These are phyloP conservation scores for Brachypodius melanocephalos DNA, from an alignment of 2,113 vertebrate species.

Conservation along the genomic window DNA sequence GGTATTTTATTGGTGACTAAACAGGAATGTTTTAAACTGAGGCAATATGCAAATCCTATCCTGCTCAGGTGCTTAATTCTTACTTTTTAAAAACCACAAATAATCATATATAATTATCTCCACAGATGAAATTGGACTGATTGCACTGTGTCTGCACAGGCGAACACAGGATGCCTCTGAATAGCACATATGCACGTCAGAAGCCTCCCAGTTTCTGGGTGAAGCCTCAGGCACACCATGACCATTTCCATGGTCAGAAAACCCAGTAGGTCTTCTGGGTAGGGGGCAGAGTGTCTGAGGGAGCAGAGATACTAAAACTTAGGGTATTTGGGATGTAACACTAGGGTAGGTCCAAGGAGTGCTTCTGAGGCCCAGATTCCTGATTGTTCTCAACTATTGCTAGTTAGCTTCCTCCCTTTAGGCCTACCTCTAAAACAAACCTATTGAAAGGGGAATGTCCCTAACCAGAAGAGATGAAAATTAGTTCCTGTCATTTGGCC, in stretches of 20 bases:
- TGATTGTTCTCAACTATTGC: background rate
- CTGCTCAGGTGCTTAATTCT: background rate
- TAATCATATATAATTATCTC: background rate
- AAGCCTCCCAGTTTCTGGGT: background rate
- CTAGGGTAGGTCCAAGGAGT: background rate
- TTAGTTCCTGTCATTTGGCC: background rate
- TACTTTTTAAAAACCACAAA: background rate
- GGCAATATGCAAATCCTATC: background rate
- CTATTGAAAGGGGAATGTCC: background rate
- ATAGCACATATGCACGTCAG: background rate
- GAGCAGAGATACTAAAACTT: background rate
- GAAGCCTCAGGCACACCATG: rapidly evolving
- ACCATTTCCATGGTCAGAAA: background rate
- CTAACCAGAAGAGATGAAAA: background rate
- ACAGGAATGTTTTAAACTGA: background rate
- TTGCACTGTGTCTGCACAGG: background rate
- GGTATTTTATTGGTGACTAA: background rate
- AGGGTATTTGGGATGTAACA: rapidly evolving
- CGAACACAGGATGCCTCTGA: background rate
- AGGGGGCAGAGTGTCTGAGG: background rate
- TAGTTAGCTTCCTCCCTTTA: background rate
- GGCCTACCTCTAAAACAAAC: background rate
- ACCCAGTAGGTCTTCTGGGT: background rate
- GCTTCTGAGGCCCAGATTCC: background rate
- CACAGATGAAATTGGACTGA: background rate